A percentile compares a stretch with the other conserved stretches of the same genome.
Evolutionary conservation across 2,888 invertebrate species (phyloP).

Genomic region (Tetranychus truncatus): DNA sequence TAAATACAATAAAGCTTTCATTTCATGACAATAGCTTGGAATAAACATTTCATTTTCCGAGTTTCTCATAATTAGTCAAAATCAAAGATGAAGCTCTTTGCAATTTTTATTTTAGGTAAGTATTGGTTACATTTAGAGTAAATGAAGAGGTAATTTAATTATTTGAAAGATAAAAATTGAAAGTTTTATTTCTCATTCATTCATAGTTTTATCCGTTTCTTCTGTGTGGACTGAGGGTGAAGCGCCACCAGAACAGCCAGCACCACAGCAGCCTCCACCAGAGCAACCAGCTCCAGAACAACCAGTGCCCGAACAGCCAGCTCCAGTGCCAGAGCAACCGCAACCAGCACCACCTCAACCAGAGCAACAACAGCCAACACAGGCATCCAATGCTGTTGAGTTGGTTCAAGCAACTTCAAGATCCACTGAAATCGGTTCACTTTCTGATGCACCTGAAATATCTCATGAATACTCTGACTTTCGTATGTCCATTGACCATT

Average conservation of each 20-base stretch:
- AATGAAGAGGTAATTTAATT: too few relatives aligned
- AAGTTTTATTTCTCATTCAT: too few relatives aligned
- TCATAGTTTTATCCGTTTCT: background rate
- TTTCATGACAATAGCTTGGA: too few relatives aligned
- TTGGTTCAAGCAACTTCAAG: background rate
- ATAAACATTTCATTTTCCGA: too few relatives aligned
- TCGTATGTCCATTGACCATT: background rate
- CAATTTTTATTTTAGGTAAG: too few relatives aligned
- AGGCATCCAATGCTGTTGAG: background rate
- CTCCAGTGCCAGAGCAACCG: too few relatives aligned
- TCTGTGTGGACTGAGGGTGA: background rate
- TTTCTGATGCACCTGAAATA: background rate
- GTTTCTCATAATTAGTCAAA: too few relatives aligned
- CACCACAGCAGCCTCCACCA: background rate
- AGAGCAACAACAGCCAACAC: background rate
- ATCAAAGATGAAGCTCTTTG: too few relatives aligned
- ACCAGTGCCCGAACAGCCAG: too few relatives aligned
- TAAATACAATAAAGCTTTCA: too few relatives aligned
- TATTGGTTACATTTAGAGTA: too few relatives aligned
- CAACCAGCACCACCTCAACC: background rate
- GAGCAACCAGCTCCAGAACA: background rate
- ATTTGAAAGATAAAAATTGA: too few relatives aligned
- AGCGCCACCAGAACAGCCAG: background rate
- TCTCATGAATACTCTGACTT: background rate
- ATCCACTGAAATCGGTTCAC: background rate